Evolutionary conservation across 2,888 invertebrate species (phyloP), one percentile per base, ranked within the genome.

Genomic region (Chloromyia formosa): DNA sequence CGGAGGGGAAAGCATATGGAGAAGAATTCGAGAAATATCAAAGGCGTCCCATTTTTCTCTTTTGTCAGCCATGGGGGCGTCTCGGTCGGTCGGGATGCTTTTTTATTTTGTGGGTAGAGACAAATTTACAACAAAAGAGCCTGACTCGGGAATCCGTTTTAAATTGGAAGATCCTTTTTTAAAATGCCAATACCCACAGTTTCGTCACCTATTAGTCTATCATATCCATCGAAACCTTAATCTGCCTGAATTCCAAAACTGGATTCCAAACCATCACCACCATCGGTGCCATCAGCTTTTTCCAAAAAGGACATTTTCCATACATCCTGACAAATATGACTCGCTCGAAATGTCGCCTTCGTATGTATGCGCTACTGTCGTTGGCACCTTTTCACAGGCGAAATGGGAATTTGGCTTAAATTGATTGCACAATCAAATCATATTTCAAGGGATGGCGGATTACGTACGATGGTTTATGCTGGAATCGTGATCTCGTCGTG

Each of bases 371-470:
- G 54, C n/a, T 49, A 22, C 18, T 20, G 23, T 69, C 68, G 23
- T 35, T 22, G 16, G 40, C 27, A 62, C 62, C 62, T 62, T 61
- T 35, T 54, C 54, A 69, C 12, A 22, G 53, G 9, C 14, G 71
- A 56, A 71, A 71, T 58, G 58, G 71, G 58, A 71, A 71, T 58
- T 40, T 14, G 58, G 40, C 42, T 10, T 58, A 56, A 71, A 71
- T 71, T 56, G 71, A 71, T 71, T 58, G 40, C 71, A 56, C 71
- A 58, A 58, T 58, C 58, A 71, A 71, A 71, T 71, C 56, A 71
- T 71, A 71, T 71, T 66, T 71, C 71, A 56, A 12, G 40, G 22
- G 71, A 71, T 71, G 10, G 56, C 56, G 56, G 58, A 71, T 69
- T 69, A 69, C 22, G 56, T 53, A n/a, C 14, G 27, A 20, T 14